Evolutionary conservation across 2,113 vertebrate genomes (phyloP), one percentile per base, ranked within the genome.

Genomic region (Oryzias curvinotus): DNA sequence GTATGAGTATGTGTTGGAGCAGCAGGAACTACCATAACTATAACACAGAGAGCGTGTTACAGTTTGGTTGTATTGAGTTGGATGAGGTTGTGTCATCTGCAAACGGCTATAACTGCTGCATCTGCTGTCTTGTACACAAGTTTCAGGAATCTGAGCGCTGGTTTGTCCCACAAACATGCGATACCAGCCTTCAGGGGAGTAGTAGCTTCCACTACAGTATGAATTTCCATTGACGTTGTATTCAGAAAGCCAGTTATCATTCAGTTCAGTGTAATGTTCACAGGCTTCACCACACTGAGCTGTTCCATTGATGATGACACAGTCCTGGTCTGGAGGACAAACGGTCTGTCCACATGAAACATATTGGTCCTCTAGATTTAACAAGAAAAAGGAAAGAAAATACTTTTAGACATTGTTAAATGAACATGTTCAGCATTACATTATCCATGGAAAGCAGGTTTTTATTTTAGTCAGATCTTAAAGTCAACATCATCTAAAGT

Each of bases 181-280:
- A 65, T 86, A 89, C 84, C 84, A 90, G 46, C 83, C 87, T 7
- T 68, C 1, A 12, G 36, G n/a, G 71, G 71, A 85, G 17, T 62
- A 23, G 14, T 45, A 3, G 25, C 26, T 0, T 4, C 0, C 0
- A 30, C 89, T 83, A 78, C 84, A 85, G 12, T 19, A 57, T 1
- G 1, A 0, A 5, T 0, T 4, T 5, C 1, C 0, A 23, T 10
- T 5, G 1, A 5, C 66, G 41, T 74, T 45, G 45, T 78, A 57
- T 14, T 54, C 53, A 42, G 80, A 62, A 8, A 85, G 83, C 86
- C 86, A 90, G 2, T 68, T 16, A 14, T 90, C 76, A 30, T 79
- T 12, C 51, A 90, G 46, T 14, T 23, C 19, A 5, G 71, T 28
- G 58, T 86, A 75, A 45, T 47, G 0, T 5, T 70, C 19, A 56